Evolutionary conservation across 2,797 vertebrate genomes (phyloP), one percentile per base, ranked within the genome.

Genomic region (Scolopax bukidnonensis): DNA sequence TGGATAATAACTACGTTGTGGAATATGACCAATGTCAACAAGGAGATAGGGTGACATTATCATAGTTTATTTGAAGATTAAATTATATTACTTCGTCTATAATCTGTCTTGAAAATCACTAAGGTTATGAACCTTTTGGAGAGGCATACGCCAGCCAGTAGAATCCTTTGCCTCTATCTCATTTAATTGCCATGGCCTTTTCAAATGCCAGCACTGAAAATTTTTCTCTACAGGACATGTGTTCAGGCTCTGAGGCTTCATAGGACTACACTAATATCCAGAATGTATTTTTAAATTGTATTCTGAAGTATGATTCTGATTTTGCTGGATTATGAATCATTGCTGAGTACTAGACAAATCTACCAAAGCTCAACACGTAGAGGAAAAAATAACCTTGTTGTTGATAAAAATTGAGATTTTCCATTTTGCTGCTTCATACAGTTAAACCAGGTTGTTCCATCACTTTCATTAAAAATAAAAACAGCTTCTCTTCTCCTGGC

Each of bases 181-280:
- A 23, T 70, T 71, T 87, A 90, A 87, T 90, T 90, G 63, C 57
- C 30, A 38, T 76, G 59, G 78, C 63, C 87, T 90, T 92, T 90
- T 87, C 54, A 92, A 84, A 87, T 84, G 71, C 43, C 57, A 75
- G 30, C 53, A 57, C 15, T 71, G 47, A 86, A 59, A 28, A 16
- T 53, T 84, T 70, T 83, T 84, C 57, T 71, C 41, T 57, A 50
- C 45, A 67, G 38, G 69, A 61, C n/a, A 38, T 24, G 23, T 69
- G 33, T 32, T 87, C 59, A 81, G 54, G 59, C 53, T 80, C 68
- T 38, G 47, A 83, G 65, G 48, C 43, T 80, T 87, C 59, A 33
- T 5, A 61, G 47, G n/a, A 67, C 69, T 63, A 25, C 28, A 64
- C 18, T 28, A 90, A 76, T 32, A 84, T 73, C 3, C 23, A 57